Evolutionary conservation across 2,113 vertebrate species (phyloP).

Genomic region (Elephantulus edwardii): DNA sequence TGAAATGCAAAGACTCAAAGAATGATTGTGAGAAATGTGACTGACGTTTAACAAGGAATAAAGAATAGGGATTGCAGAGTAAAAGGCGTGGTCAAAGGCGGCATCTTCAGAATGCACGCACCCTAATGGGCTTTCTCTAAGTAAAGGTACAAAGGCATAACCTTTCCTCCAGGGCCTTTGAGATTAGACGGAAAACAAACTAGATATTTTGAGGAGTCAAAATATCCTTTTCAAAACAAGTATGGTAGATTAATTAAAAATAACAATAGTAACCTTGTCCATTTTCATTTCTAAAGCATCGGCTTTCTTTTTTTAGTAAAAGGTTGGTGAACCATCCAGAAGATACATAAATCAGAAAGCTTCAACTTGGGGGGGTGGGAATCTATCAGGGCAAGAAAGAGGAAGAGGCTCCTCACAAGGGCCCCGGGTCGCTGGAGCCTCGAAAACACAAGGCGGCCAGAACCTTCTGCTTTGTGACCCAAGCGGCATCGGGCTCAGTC

Average conservation of each 20-base stretch:
- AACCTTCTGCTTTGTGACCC: neutral
- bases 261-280: neutral
- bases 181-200: neutral
- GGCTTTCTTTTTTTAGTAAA: neutral
- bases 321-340: neutral
- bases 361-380: no score
- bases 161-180: neutral
- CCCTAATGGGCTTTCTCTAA: neutral
- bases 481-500: neutral
- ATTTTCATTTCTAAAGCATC: neutral
- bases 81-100: neutral
- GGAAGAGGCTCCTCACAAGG: no score
- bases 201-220: neutral
- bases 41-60: no score
- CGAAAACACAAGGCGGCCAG: neutral
- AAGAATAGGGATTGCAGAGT: neutral
- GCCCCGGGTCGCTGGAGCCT: neutral
- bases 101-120: neutral
- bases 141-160: neutral
- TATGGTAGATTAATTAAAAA: neutral
- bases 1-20: neutral
- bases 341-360: neutral
- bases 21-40: neutral
- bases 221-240: neutral
- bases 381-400: neutral